Evolutionary conservation across 1,140 invertebrate genomes (phyloP), one percentile per base, ranked within the genome.

Genomic region (Ectropis grisescens): DNA sequence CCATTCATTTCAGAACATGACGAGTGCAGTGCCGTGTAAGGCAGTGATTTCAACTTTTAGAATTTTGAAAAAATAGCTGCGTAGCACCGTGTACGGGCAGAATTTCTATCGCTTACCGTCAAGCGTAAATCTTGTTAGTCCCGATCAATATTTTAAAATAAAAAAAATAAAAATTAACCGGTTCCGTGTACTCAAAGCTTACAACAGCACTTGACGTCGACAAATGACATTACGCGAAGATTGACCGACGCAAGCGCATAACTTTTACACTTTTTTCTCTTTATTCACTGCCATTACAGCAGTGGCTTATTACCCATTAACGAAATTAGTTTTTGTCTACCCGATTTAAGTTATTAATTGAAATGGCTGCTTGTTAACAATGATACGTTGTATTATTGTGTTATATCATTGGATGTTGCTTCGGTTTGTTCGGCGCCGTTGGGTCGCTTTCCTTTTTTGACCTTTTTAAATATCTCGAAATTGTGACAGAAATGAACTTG

Each of bases 391-490:
- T n/a, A n/a, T n/a, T n/a, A n/a, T n/a, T n/a, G n/a, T n/a, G n/a
- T 49, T 43, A 38, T 47, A 41, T 46, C 46, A 50, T 11, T 10
- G 29, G 26, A 25, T 25, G 44, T 43, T 34, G n/a, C 16, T 4
- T 3, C 16, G 8, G 16, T 19, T 19, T 19, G 3, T 31, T 12
- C 29, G 13, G 23, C 11, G 47, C 51, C 30, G 23, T 32, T 27
- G 33, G 41, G 37, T 19, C 38, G 47, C 67, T 75, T 75, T 75
- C 67, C 40, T 52, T 67, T 61, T 41, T 25, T 67, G 65, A 70
- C 69, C 69, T 74, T 74, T 70, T 15, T 13, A 22, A 19, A 8
- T 4, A 11, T 9, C n/a, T 29, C 33, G 23, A 25, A 36, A 10
- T 29, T 29, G 34, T 37, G 35, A 37, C 41, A 43, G 24, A 29